A percentile compares a stretch with the other conserved stretches of the same genome.
Evolutionary conservation across 1,140 invertebrate species (phyloP).

Genomic region (Gerris buenoi): DNA sequence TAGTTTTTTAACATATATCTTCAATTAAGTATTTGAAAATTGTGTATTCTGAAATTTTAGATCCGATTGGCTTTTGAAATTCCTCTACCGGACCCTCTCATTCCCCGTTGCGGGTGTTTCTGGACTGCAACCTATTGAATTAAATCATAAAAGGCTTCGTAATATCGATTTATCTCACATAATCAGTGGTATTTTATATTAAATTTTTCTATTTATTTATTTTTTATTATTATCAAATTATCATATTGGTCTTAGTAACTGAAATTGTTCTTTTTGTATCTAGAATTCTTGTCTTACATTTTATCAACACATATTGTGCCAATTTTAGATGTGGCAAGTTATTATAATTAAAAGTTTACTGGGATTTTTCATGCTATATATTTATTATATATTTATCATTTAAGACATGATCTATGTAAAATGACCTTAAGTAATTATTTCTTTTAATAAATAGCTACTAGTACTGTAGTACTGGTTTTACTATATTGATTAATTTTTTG

Average conservation of each 20-base stretch:
- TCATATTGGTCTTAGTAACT: background rate
- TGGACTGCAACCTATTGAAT: slow-evolving; percentile 41
- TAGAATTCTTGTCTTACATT: background rate
- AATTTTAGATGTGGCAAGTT: too few species aligned
- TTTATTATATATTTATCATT: too few species aligned
- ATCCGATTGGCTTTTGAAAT: slow-evolving; percentile 51
- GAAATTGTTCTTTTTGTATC: background rate
- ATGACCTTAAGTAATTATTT: too few species aligned
- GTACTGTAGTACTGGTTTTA: too few species aligned
- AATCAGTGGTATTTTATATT: slow-evolving; percentile 35
- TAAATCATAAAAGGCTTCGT: slow-evolving; percentile 37
- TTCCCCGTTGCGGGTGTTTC: slow-evolving; percentile 40
- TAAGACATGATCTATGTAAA: too few species aligned
- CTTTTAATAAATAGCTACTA: too few species aligned
- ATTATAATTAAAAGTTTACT: background rate
- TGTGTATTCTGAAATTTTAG: too few species aligned
- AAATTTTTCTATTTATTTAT: background rate
- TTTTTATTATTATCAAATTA: background rate
- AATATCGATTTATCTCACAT: slow-evolving; percentile 47
- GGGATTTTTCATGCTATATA: background rate
- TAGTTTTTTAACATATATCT: too few species aligned
- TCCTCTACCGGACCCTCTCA: slow-evolving; percentile 47
- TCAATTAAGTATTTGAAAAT: too few species aligned
- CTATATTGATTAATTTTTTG: too few species aligned
- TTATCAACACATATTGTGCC: background rate